phyloP scores from a whole-genome alignment of 2,888 invertebrate genomes.

The Phlogophora meticulosa region DNA sequence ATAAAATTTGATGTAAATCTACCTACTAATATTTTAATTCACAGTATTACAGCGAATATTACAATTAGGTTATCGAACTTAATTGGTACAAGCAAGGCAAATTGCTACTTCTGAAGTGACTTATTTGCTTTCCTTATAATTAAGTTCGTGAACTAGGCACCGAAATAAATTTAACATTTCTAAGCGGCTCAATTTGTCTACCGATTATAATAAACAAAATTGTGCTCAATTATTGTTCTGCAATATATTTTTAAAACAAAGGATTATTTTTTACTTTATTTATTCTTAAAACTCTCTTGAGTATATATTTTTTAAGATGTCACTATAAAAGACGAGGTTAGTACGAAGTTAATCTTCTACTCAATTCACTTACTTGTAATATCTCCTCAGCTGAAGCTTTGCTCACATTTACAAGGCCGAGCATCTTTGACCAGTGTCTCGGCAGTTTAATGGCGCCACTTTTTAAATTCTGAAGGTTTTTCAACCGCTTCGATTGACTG shows the following conservation, averaged over 20 bases:
- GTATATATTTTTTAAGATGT: not conserved
- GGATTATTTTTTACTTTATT: not conserved
- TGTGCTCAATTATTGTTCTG: not conserved
- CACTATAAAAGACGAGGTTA: not conserved
- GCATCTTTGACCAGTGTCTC: conserved; percentile 83
- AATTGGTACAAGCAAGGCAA: not conserved
- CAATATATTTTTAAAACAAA: not conserved
- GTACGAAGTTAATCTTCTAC: not conserved
- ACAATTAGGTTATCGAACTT: conserved; percentile 3
- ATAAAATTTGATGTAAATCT: not conserved
- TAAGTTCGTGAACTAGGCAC: conserved; percentile 17
- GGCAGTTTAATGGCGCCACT: conserved; percentile 81
- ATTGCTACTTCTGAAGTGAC: conserved; percentile 19
- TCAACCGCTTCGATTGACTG: conserved; percentile 72
- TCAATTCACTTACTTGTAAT: conserved; percentile 76
- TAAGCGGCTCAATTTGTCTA: not conserved
- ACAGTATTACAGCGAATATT: not conserved
- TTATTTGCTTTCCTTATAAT: conserved; percentile 21
- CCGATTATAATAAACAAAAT: conserved; percentile 1
- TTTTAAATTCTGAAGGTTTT: conserved; percentile 79
- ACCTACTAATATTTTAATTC: not conserved
- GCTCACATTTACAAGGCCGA: conserved; percentile 75
- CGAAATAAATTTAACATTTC: conserved; percentile 1
- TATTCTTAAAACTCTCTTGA: not conserved
- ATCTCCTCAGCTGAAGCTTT: conserved; percentile 79